These are phyloP conservation scores for Epistrophella euchroma DNA, from an alignment of 2,888 invertebrate species.

Conservation along the genomic window DNA sequence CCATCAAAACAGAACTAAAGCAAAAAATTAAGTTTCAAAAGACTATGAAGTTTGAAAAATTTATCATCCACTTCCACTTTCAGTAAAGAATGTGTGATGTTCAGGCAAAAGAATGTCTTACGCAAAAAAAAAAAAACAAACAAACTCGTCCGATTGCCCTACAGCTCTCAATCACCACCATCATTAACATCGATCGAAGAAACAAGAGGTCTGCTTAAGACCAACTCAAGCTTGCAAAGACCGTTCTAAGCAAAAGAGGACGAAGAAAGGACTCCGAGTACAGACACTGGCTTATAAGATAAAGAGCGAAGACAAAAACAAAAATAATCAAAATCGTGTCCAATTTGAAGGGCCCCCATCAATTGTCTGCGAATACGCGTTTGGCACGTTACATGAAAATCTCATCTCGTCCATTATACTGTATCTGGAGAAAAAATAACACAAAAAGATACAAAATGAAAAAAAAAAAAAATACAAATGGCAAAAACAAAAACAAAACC, in stretches of 20 bases:
- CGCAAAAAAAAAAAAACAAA: slow-evolving; percentile 9
- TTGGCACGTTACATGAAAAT: slow-evolving; percentile 70
- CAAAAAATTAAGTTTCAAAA: slow-evolving; percentile 4
- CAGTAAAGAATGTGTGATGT: slow-evolving; percentile 61
- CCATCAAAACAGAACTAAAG: neutral
- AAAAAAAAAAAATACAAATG: neutral
- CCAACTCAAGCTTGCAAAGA: slow-evolving; percentile 29
- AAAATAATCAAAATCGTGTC: slow-evolving; percentile 59
- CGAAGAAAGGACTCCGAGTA: slow-evolving; percentile 11
- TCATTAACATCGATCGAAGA: slow-evolving; percentile 53
- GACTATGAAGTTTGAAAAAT: slow-evolving; percentile 7
- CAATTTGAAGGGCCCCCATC: slow-evolving; percentile 71
- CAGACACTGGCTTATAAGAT: slow-evolving; percentile 6
- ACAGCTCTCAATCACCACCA: slow-evolving; percentile 73
- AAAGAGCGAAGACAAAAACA: slow-evolving; percentile 5
- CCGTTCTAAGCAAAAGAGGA: slow-evolving; percentile 30
- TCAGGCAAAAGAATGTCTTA: slow-evolving; percentile 54
- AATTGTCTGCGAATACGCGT: slow-evolving; percentile 66
- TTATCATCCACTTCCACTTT: slow-evolving; percentile 71
- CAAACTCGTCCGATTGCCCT: slow-evolving; percentile 72
- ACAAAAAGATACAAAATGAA: slow-evolving; percentile 13
- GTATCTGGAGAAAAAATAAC: slow-evolving; percentile 13
- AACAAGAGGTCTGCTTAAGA: slow-evolving; percentile 29
- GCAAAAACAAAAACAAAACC: slow-evolving; percentile 36
- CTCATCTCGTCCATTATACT: slow-evolving; percentile 57